phyloP scores from a whole-genome alignment of 2,113 vertebrate genomes.

The Rousettus leschenaultii region DNA sequence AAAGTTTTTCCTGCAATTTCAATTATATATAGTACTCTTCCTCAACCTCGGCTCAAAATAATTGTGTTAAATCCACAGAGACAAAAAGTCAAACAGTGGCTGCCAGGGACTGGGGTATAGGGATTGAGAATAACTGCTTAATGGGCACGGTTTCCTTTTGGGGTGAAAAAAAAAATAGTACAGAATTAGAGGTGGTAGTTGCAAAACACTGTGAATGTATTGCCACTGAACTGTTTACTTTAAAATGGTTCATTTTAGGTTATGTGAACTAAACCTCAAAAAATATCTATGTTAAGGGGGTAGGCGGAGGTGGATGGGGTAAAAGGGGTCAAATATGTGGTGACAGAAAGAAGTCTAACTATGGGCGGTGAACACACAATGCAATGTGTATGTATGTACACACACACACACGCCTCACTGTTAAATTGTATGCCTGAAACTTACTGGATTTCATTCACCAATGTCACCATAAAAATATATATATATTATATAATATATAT shows the following conservation, averaged over 20 bases:
- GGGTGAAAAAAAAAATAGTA: not conserved
- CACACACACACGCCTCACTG: too few species aligned
- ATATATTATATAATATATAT: too few species aligned
- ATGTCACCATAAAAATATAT: too few species aligned
- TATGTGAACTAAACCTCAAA: not conserved
- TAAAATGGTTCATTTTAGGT: not conserved
- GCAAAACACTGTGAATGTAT: not conserved
- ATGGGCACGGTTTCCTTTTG: not conserved
- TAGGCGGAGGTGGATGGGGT: too few species aligned
- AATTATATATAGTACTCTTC: not conserved
- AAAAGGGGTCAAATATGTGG: too few species aligned
- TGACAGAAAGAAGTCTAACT: too few species aligned
- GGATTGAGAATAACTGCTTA: not conserved
- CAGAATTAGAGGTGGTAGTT: not conserved
- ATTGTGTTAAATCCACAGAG: constrained; percentile 13
- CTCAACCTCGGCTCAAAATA: not conserved
- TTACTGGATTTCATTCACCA: too few species aligned
- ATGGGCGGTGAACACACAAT: too few species aligned
- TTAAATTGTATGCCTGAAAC: too few species aligned
- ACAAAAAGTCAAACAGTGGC: not conserved
- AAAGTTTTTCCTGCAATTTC: not conserved
- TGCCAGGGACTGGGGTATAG: not conserved
- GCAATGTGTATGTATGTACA: too few species aligned
- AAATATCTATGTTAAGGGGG: too few species aligned
- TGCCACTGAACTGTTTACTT: constrained; percentile 25